A percentile compares a stretch with the other conserved stretches of the same genome.
These are phyloP conservation scores for Hydriomena furcata DNA, from an alignment of 2,888 invertebrate species.

Conservation along the genomic window DNA sequence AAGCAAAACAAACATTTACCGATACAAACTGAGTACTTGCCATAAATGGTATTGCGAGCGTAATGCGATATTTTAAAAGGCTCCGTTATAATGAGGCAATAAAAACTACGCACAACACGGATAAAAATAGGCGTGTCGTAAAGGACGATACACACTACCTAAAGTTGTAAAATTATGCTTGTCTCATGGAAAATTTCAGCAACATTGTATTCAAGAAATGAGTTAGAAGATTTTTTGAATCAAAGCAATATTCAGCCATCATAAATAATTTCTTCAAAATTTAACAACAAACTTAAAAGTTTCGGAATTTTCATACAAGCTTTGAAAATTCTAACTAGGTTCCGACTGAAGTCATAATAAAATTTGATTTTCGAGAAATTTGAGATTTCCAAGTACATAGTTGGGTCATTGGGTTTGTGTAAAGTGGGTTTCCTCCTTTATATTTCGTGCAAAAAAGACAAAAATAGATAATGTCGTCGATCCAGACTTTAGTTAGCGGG, in stretches of 20 bases:
- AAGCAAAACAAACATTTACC: slow-evolving; percentile 29
- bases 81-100: slow-evolving; percentile 42
- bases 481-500: slow-evolving; percentile 43
- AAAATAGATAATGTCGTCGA: slow-evolving; percentile 33
- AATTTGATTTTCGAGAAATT: too few species aligned
- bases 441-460: slow-evolving; percentile 38
- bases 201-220: not conserved
- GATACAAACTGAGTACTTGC: slow-evolving; percentile 19
- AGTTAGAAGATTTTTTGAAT: too few species aligned
- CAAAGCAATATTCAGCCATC: too few species aligned
- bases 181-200: too few species aligned
- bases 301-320: too few species aligned
- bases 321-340: too few species aligned
- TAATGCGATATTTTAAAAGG: slow-evolving; percentile 41
- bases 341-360: too few species aligned
- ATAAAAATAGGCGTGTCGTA: slow-evolving; percentile 35
- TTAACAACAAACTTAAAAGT: too few species aligned
- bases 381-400: too few species aligned
- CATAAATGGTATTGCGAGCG: slow-evolving; percentile 29
- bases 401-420: too few species aligned
- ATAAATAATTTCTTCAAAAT: too few species aligned
- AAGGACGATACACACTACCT: slow-evolving; percentile 12
- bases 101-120: slow-evolving; percentile 33
- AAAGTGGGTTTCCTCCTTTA: slow-evolving; percentile 23
- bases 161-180: not conserved